A percentile compares a stretch with the other conserved stretches of the same genome.
These are phyloP conservation scores for Ochropleura plecta DNA, from an alignment of 2,888 invertebrate species.

Conservation along the genomic window DNA sequence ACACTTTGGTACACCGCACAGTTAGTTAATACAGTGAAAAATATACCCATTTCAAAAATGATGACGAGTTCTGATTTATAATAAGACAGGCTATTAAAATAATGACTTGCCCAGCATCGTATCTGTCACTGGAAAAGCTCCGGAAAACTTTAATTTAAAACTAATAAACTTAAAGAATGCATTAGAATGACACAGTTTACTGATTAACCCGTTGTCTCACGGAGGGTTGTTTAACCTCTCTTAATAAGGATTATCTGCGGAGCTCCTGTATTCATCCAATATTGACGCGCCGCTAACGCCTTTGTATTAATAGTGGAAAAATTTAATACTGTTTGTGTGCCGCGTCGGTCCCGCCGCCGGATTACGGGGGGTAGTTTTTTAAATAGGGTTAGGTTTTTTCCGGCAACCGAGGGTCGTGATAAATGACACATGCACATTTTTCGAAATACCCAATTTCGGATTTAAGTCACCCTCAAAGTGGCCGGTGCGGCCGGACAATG, in stretches of 20 bases:
- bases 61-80: neutral
- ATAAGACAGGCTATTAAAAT: too few species aligned
- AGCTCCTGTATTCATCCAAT: constrained; percentile 85
- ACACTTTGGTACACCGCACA: neutral
- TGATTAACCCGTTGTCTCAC: constrained; percentile 67
- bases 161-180: constrained; percentile 35
- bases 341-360: constrained; percentile 83
- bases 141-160: constrained; percentile 33
- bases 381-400: constrained; percentile 90
- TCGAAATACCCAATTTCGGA: constrained; percentile 91
- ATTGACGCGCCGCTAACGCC: constrained; percentile 85
- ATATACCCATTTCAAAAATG: neutral
- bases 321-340: constrained; percentile 89
- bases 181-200: constrained; percentile 44
- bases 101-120: neutral
- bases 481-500: constrained; percentile 86
- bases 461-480: constrained; percentile 91
- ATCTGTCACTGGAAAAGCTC: neutral
- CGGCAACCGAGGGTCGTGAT: constrained; percentile 88
- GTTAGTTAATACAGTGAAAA: neutral
- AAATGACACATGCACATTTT: constrained; percentile 91
- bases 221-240: constrained; percentile 75
- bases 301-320: constrained; percentile 88
- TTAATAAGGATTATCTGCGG: constrained; percentile 85
- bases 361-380: constrained; percentile 89